These are phyloP conservation scores for Ferrisia virgata DNA, from an alignment of 2,888 invertebrate genomes.

Conservation along the genomic window DNA sequence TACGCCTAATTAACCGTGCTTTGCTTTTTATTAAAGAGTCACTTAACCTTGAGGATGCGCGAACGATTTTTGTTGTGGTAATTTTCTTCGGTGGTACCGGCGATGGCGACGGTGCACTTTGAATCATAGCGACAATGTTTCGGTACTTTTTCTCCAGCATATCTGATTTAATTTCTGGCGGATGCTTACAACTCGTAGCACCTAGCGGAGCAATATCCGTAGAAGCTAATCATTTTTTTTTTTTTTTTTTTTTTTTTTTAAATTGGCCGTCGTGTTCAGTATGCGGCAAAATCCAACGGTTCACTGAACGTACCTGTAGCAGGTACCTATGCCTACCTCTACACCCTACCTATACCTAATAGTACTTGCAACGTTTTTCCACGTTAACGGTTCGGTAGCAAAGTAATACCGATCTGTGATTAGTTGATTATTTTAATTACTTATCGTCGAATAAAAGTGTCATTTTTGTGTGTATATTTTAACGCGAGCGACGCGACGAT, in stretches of 20 bases:
- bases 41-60: background rate
- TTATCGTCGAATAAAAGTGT: background rate
- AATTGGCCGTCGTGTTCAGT: background rate
- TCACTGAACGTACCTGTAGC: background rate
- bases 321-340: too few species aligned
- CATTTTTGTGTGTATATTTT: background rate
- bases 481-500: background rate
- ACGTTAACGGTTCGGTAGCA: background rate
- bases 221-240: background rate
- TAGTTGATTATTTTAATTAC: background rate
- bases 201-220: conserved; percentile 5
- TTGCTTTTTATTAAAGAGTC: conserved; percentile 1
- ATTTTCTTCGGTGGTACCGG: background rate
- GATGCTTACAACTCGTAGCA: background rate
- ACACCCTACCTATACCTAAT: too few species aligned
- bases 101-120: too few species aligned
- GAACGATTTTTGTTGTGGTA: background rate
- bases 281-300: background rate
- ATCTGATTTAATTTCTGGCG: background rate
- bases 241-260: background rate
- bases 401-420: background rate
- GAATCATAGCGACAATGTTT: background rate
- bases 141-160: conserved; percentile 9
- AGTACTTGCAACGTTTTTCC: background rate
- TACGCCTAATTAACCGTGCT: background rate